Base-by-base conservation (phyloP, 2,797 vertebrate species). In the Bothrops alternatus region DNA sequence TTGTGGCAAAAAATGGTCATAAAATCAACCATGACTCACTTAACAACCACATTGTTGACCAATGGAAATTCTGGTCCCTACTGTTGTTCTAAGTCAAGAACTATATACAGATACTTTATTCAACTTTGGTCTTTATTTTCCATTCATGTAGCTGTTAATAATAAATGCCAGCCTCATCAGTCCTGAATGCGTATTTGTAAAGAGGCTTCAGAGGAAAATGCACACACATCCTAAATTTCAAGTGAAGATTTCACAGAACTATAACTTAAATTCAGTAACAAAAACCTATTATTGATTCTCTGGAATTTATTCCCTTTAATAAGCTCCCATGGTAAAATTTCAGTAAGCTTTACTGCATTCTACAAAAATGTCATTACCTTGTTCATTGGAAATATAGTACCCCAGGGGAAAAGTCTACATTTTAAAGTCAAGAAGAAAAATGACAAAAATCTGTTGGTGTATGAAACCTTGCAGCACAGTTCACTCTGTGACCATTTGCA, bases 321-420 rank as follows among this genome's bases (percentile, higher is more conserved):
- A 94, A 93, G 57, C 6, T 94, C 93, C 58, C 92, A 18, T 93
- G 69, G 92, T 92, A 88, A 95, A 89, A 93, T 95, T 88, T 90
- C 93, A 93, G 92, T 92, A 63, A 93, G 55, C 53, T 3, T 93
- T 95, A 86, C 89, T 94, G 92, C 92, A 93, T 94, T 94, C 94
- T 93, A 87, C 91, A 94, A 95, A 73, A 92, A 92, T 95, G 88
- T 95, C 94, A 93, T 95, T 94, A 95, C 11, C 8, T 82, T 91
- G 91, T 92, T 94, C 94, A 95, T 92, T 92, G 93, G 87, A 95
- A 94, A 94, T 94, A 96, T 94, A 94, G 91, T 91, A 92, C 90
- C 90, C 91, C 94, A 53, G 91, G 92, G 95, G 91, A 89, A 86
- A 93, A 89, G 87, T 47, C 0, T 0, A 0, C 3, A 87, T 91